These are phyloP conservation scores for Pelusios castaneus DNA, from an alignment of 2,113 vertebrate genomes.

Conservation along the genomic window DNA sequence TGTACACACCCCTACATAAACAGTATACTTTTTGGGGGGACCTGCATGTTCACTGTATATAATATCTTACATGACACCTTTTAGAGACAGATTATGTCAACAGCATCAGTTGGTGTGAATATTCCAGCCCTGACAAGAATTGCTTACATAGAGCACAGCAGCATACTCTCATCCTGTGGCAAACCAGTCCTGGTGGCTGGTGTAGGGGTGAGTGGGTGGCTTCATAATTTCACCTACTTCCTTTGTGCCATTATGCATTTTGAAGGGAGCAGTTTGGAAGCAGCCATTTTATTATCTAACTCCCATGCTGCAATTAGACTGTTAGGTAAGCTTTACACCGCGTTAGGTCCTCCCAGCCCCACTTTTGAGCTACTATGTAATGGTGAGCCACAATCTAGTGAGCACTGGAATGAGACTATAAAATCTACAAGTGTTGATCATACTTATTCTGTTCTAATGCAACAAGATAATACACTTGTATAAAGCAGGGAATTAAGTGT, in stretches of 20 bases:
- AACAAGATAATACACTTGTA: rapidly evolving
- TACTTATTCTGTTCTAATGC: background rate
- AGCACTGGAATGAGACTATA: background rate
- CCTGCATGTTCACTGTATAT: background rate
- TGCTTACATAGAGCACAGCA: background rate
- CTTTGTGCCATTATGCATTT: background rate
- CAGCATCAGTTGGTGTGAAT: background rate
- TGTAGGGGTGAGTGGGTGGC: background rate
- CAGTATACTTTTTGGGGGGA: background rate
- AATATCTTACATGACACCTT: background rate
- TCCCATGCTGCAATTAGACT: background rate
- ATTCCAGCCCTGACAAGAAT: background rate
- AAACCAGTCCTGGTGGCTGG: background rate
- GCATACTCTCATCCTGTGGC: background rate
- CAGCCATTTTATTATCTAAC: background rate
- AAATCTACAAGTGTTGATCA: background rate
- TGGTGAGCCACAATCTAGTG: background rate
- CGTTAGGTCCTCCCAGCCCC: background rate
- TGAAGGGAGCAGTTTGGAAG: background rate
- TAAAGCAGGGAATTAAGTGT: rapidly evolving
- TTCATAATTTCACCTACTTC: background rate
- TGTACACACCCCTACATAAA: background rate
- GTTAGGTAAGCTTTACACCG: background rate
- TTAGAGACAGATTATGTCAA: background rate
- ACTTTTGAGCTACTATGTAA: background rate